Conservation (phyloP, 2,113 vertebrate genomes). For the human (Homo sapiens) region GRCh38 chr1:84880001-84880500, state of each 20-base stretch:
- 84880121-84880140: too few species aligned
- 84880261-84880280: neutral
- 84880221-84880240: too few species aligned
- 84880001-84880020: too few species aligned
- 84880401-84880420: neutral
- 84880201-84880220: too few species aligned
- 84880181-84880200: too few species aligned
- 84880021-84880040: too few species aligned
- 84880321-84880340: neutral
- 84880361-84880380: neutral
- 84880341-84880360: neutral
- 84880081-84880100: too few species aligned
- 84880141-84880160: too few species aligned
- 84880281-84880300: neutral
- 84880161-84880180: too few species aligned
- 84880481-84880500: rapidly evolving
- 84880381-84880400: neutral
- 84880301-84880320: neutral
- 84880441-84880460: neutral
- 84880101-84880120: too few species aligned
- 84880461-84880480: neutral
- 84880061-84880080: too few species aligned
- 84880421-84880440: neutral
- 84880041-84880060: too few species aligned
- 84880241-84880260: neutral